Conservation (phyloP, 2,888 invertebrate genomes). For the Fabriciana adippe region DNA sequence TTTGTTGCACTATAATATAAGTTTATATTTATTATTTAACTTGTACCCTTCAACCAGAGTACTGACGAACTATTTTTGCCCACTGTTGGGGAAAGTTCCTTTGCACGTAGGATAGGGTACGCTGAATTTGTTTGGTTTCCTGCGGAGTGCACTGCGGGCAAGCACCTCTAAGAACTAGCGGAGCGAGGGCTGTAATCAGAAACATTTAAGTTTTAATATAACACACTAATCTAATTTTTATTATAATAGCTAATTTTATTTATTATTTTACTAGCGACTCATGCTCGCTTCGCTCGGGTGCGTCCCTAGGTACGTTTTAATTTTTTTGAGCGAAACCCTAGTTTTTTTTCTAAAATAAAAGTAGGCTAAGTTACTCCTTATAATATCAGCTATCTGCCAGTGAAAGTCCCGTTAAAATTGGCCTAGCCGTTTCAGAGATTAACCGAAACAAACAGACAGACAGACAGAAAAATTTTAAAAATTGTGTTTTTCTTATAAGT, state of each 20-base stretch:
- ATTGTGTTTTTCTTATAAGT: too few species aligned
- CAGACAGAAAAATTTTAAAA: too few species aligned
- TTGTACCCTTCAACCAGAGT: slow-evolving; percentile 75
- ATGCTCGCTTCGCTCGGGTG: too few species aligned
- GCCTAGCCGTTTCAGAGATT: too few species aligned
- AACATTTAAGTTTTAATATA: slow-evolving; percentile 22
- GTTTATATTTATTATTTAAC: not conserved
- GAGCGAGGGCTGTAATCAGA: slow-evolving; percentile 85
- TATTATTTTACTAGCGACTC: too few species aligned
- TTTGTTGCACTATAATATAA: not conserved
- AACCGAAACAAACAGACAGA: too few species aligned
- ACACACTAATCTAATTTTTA: not conserved
- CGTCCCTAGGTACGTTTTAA: too few species aligned
- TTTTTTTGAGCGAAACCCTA: too few species aligned
- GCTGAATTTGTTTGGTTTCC: slow-evolving; percentile 88
- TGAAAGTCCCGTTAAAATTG: too few species aligned
- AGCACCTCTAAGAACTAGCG: slow-evolving; percentile 87
- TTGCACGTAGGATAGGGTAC: slow-evolving; percentile 88
- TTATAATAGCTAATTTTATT: not conserved
- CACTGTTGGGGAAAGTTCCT: slow-evolving; percentile 89
- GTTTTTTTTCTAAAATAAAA: too few species aligned
- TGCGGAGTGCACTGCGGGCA: slow-evolving; percentile 87
- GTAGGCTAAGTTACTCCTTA: too few species aligned
- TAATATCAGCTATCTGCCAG: too few species aligned
- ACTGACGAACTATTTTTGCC: slow-evolving; percentile 87